Percentiles rank a stretch among this genome's conserved stretches.
Evolutionary conservation across 2,113 vertebrate genomes (phyloP).

Genomic region (Prietella phreatophila): DNA sequence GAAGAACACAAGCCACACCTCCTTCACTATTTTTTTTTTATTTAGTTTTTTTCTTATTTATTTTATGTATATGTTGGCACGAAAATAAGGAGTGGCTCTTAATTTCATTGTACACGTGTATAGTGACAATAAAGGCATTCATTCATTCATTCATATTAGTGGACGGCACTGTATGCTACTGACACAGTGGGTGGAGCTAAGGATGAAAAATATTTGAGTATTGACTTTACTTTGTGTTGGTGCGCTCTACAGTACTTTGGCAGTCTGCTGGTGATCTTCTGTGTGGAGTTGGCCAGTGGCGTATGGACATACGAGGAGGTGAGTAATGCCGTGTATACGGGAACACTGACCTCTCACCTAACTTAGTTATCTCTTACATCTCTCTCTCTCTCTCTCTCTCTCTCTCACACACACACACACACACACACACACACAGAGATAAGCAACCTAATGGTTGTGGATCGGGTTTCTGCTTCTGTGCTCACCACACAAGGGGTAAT

Average conservation of each 20-base stretch:
- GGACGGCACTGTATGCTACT: no score
- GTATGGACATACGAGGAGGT: constrained; percentile 96
- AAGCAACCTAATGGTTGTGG: constrained; percentile 38
- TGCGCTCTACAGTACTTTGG: constrained; percentile 85
- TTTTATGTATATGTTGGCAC: no score
- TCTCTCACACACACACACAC: neutral
- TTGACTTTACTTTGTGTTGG: neutral
- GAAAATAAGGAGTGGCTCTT: no score
- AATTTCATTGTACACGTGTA: no score
- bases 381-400: constrained; percentile 3
- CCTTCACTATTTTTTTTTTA: no score
- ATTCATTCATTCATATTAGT: no score
- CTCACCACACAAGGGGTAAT: neutral
- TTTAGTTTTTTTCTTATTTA: no score
- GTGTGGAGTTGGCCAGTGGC: constrained; percentile 90
- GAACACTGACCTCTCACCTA: constrained; percentile 51
- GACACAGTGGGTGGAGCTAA: neutral
- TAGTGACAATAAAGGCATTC: no score
- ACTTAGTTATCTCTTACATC: neutral
- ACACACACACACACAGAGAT: neutral
- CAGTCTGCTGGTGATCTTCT: constrained; percentile 94
- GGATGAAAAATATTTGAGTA: neutral
- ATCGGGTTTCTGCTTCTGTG: constrained; percentile 22
- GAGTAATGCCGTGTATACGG: constrained; percentile 63
- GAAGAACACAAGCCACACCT: no score